Conservation (phyloP, 2,113 vertebrate genomes). For the Ia io region DNA sequence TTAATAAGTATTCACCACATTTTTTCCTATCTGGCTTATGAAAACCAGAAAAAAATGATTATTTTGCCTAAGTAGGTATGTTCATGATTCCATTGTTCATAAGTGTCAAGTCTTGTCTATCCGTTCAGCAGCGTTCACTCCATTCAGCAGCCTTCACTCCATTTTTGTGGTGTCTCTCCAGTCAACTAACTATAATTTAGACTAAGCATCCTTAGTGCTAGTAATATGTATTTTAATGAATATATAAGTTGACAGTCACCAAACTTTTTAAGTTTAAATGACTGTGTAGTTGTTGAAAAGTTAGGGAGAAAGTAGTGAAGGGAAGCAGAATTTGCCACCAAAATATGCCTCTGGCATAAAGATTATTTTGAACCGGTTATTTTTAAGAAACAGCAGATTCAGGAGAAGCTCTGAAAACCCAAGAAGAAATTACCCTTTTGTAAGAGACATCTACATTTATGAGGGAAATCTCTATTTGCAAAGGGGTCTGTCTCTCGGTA, state of each 20-base stretch:
- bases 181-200: background rate
- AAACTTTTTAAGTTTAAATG: background rate
- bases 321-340: background rate
- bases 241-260: background rate
- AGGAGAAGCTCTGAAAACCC: background rate
- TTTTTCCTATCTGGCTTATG: slow-evolving; percentile 10
- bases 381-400: background rate
- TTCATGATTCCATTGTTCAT: slow-evolving; percentile 1
- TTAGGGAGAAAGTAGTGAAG: background rate
- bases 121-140: background rate
- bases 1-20: background rate
- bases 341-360: background rate
- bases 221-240: background rate
- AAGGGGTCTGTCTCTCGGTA: background rate
- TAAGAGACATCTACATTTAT: background rate
- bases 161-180: background rate
- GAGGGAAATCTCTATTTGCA: background rate
- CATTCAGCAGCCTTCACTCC: background rate
- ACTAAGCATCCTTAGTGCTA: background rate
- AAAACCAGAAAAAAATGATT: background rate
- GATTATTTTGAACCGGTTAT: background rate
- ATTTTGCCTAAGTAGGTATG: background rate
- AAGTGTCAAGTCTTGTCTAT: background rate
- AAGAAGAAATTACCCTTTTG: background rate
- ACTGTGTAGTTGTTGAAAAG: background rate